Evolutionary conservation across 2,113 vertebrate species (phyloP).

Genomic region (Cyprinodon tularosa): DNA sequence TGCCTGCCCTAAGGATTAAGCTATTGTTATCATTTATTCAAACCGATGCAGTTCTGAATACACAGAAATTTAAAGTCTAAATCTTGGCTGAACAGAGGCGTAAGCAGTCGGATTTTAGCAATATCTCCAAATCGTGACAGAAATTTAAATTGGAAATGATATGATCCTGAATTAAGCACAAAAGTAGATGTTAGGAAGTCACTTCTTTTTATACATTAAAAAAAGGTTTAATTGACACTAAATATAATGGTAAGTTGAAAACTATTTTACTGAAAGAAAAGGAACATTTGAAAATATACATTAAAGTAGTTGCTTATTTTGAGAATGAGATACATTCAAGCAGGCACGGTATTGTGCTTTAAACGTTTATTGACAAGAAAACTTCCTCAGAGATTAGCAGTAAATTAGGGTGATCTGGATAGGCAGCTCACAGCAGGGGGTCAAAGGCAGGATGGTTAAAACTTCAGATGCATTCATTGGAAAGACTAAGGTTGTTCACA

Average conservation of each 20-base stretch:
- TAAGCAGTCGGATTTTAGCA: background rate
- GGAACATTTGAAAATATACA: conserved; percentile 13
- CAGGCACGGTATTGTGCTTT: too few relatives aligned
- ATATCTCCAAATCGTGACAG: background rate
- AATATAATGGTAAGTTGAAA: conserved; percentile 61
- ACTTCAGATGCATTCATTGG: too few relatives aligned
- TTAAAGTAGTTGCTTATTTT: conserved; percentile 31
- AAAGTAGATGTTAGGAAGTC: background rate
- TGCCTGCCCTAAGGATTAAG: conserved; percentile 61
- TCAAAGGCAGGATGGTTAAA: too few relatives aligned
- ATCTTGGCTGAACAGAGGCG: background rate
- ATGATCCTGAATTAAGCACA: background rate
- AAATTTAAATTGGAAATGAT: background rate
- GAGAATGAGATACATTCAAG: background rate
- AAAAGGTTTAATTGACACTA: conserved; percentile 65
- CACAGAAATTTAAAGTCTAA: background rate
- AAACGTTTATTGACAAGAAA: too few relatives aligned
- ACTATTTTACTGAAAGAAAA: conserved; percentile 52
- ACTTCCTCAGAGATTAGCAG: too few relatives aligned
- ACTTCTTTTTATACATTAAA: conserved; percentile 24
- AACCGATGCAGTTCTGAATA: conserved; percentile 43
- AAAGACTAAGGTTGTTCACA: too few relatives aligned
- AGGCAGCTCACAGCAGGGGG: too few relatives aligned
- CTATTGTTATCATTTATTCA: conserved; percentile 63
- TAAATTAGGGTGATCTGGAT: too few relatives aligned